These are phyloP conservation scores for Listronotus oregonensis DNA, from an alignment of 1,140 invertebrate genomes.

Conservation along the genomic window DNA sequence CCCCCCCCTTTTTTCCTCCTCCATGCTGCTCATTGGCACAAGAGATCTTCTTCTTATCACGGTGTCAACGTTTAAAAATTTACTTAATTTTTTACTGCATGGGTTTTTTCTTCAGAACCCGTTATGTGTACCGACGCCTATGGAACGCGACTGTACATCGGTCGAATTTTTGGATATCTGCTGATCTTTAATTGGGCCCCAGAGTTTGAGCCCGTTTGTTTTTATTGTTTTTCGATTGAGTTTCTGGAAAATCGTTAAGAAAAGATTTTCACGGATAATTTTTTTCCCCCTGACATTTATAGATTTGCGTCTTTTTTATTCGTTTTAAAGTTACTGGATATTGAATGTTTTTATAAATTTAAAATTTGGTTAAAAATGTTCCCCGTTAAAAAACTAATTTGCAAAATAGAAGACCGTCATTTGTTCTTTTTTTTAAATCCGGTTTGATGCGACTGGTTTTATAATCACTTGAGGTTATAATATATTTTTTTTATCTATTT, in stretches of 20 bases:
- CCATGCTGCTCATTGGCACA: slow-evolving; percentile 66
- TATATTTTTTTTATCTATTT: too few relatives aligned
- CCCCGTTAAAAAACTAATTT: too few relatives aligned
- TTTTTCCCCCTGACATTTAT: too few relatives aligned
- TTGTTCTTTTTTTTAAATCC: too few relatives aligned
- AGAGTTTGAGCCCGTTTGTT: slow-evolving; percentile 11
- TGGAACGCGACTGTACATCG: slow-evolving; percentile 25
- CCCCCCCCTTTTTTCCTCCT: slow-evolving; percentile 68
- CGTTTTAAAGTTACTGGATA: too few relatives aligned
- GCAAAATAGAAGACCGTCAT: too few relatives aligned
- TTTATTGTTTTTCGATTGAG: neutral
- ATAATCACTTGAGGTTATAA: too few relatives aligned
- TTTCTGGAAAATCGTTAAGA: slow-evolving; percentile 12
- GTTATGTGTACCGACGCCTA: slow-evolving; percentile 37
- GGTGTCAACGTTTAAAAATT: slow-evolving; percentile 40
- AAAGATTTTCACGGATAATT: too few relatives aligned
- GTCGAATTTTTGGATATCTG: slow-evolving; percentile 1
- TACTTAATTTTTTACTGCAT: slow-evolving; percentile 13
- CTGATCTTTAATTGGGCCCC: slow-evolving; percentile 30
- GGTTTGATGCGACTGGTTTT: too few relatives aligned
- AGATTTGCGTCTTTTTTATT: too few relatives aligned
- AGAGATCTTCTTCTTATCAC: slow-evolving; percentile 43
- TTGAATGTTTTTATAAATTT: too few relatives aligned
- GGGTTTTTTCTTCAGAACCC: slow-evolving; percentile 8
- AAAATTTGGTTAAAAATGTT: too few relatives aligned